Conservation (phyloP, 2,113 vertebrate genomes). For the Edolisoma coerulescens region DNA sequence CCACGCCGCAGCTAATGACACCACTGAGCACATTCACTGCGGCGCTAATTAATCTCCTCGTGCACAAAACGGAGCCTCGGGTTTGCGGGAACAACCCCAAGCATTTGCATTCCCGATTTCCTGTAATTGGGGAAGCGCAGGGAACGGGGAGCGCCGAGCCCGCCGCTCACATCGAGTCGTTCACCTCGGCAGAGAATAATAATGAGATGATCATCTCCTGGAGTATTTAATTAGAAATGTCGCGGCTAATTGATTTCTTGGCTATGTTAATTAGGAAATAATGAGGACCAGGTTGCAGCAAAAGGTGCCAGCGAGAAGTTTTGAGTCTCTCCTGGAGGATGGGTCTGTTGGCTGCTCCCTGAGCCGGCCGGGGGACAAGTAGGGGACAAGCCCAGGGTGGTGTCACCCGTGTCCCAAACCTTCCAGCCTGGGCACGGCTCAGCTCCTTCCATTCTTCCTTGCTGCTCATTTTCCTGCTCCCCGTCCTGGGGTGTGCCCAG, state of each 20-base stretch:
- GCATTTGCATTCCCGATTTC: background rate
- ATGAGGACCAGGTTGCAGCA: conserved; percentile 36
- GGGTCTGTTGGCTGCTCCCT: background rate
- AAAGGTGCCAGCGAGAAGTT: background rate
- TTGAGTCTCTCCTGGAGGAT: background rate
- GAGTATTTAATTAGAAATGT: conserved; percentile 54
- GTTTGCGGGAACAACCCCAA: background rate
- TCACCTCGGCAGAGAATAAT: conserved; percentile 2
- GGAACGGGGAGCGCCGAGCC: background rate
- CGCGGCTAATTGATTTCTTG: conserved; percentile 68
- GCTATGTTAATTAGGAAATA: conserved; percentile 63
- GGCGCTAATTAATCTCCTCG: conserved; percentile 40
- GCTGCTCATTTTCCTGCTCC: background rate
- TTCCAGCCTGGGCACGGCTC: background rate
- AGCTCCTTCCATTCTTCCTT: fast-evolving
- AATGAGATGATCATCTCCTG: background rate
- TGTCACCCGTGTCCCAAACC: background rate
- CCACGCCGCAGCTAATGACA: background rate
- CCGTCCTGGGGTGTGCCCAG: background rate
- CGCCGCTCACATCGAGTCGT: background rate
- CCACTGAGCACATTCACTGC: background rate
- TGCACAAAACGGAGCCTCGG: background rate
- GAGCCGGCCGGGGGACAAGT: background rate
- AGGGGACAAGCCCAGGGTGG: background rate
- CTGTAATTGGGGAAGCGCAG: background rate